Conservation (phyloP, 2,113 vertebrate species). For the Zingel zingel region DNA sequence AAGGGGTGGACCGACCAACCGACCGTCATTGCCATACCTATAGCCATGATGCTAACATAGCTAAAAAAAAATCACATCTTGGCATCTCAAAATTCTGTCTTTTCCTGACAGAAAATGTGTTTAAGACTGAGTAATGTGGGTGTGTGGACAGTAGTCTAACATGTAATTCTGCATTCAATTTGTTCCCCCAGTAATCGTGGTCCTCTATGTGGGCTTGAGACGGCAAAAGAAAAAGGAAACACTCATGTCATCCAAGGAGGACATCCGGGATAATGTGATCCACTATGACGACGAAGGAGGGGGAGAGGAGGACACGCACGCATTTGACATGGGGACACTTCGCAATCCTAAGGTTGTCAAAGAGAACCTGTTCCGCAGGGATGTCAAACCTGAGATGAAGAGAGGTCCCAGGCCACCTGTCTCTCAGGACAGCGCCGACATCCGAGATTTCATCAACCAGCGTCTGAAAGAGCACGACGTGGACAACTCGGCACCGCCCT, state of each 20-base stretch:
- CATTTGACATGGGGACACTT: constrained; percentile 97
- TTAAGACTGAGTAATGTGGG: background rate
- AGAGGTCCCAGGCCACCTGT: constrained; percentile 75
- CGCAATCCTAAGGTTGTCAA: constrained; percentile 96
- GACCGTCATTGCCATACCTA: background rate
- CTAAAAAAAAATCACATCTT: no score
- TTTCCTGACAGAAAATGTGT: background rate
- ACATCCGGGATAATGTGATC: constrained; percentile 98
- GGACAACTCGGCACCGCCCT: constrained; percentile 92
- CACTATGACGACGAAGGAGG: constrained; percentile 99
- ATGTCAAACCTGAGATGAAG: constrained; percentile 92
- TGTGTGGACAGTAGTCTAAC: constrained; percentile 8
- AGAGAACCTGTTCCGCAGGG: constrained; percentile 92
- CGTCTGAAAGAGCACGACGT: constrained; percentile 91
- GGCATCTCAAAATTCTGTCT: background rate
- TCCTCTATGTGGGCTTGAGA: constrained; percentile 94
- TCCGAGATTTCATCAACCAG: constrained; percentile 94
- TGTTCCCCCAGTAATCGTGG: constrained; percentile 89
- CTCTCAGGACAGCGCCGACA: constrained; percentile 90
- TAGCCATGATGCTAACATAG: background rate
- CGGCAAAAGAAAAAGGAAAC: constrained; percentile 97
- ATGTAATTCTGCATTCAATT: background rate
- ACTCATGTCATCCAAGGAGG: constrained; percentile 98
- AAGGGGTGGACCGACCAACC: background rate
- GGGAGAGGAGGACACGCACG: constrained; percentile 97